Conservation (phyloP, 53 echinoderm and acorn worm genomes). For the Arbacia lixula region DNA sequence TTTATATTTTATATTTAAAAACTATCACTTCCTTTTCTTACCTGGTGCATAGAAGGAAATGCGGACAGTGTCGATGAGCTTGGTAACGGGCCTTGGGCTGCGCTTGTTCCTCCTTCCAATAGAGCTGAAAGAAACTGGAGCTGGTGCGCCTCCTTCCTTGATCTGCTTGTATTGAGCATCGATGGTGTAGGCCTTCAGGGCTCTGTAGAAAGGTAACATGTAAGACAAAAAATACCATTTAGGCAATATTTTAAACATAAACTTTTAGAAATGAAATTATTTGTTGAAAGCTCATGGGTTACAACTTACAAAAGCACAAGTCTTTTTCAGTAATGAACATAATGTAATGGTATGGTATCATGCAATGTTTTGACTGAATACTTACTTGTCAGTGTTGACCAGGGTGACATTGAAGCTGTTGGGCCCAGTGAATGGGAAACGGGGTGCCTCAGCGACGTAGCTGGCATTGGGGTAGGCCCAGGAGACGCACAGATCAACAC, state of each 20-base stretch:
- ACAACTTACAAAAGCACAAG: too few species aligned
- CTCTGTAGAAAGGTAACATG: conserved; percentile 31
- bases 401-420: conserved; percentile 91
- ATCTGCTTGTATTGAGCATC: conserved; percentile 80
- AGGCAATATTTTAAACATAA: too few species aligned
- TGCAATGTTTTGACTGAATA: too few species aligned
- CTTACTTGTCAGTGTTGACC: conserved; percentile 84
- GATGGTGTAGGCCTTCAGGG: conserved; percentile 78
- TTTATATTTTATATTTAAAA: too few species aligned
- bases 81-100: conserved; percentile 10
- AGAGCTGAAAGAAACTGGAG: conserved; percentile 23
- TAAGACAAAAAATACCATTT: too few species aligned
- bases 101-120: conserved; percentile 47
- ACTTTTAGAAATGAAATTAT: too few species aligned
- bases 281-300: too few species aligned
- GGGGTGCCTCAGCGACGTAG: conserved; percentile 80
- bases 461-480: conserved; percentile 98
- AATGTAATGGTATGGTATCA: too few species aligned
- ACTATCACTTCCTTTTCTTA: too few species aligned
- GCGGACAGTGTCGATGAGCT: conserved; percentile 74
- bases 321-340: too few species aligned
- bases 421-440: conserved; percentile 97
- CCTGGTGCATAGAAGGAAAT: conserved; percentile 89
- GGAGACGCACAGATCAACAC: conserved; percentile 74
- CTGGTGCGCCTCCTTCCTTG: conserved; percentile 64